phyloP scores from a whole-genome alignment of 2,888 invertebrate species.

The Xestia ashworthii region DNA sequence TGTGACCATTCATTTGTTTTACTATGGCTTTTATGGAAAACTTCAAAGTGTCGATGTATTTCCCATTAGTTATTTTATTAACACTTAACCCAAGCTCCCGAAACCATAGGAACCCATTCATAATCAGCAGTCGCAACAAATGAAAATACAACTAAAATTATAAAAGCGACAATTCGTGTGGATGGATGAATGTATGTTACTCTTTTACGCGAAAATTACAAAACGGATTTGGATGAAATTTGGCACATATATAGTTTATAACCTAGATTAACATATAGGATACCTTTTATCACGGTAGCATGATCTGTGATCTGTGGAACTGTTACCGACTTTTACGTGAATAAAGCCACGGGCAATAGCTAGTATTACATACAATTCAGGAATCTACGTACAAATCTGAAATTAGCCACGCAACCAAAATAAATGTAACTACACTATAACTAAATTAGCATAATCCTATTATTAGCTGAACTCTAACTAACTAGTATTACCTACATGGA shows the following conservation, averaged over 20 bases:
- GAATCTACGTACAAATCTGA: slow-evolving; percentile 18
- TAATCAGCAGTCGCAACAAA: not conserved
- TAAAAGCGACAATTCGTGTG: too few relatives aligned
- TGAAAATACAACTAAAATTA: not conserved
- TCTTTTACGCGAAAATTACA: too few relatives aligned
- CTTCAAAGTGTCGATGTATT: not conserved
- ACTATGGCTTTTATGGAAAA: not conserved
- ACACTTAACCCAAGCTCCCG: not conserved
- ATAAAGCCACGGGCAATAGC: too few relatives aligned
- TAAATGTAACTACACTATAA: slow-evolving; percentile 20
- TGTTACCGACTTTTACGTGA: too few relatives aligned
- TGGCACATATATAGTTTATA: too few relatives aligned
- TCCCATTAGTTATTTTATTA: not conserved
- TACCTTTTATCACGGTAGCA: too few relatives aligned
- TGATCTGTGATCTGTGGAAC: too few relatives aligned
- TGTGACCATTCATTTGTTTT: slow-evolving; percentile 8
- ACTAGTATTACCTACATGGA: slow-evolving; percentile 6
- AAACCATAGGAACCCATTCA: not conserved
- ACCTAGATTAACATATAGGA: too few relatives aligned
- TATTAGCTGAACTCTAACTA: slow-evolving; percentile 15
- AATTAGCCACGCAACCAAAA: slow-evolving; percentile 22
- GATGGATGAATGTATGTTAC: too few relatives aligned
- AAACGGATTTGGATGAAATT: too few relatives aligned
- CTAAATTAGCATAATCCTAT: slow-evolving; percentile 43
- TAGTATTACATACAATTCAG: not conserved